Conservation (phyloP, 2,797 vertebrate species). For the Astyanax mexicanus region DNA sequence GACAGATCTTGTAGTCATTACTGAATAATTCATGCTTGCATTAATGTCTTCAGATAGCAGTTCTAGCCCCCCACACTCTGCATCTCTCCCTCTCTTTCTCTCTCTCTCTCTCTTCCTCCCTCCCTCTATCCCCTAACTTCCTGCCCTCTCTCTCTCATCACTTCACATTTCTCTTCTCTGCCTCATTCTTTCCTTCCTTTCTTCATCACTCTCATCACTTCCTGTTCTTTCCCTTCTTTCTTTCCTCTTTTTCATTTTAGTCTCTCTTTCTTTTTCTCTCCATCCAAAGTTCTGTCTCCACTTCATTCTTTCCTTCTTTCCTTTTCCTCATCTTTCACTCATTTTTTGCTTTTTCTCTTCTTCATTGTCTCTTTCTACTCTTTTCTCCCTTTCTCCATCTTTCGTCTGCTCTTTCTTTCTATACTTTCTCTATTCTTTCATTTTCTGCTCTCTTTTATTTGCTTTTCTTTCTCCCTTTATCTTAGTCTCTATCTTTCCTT, state of each 20-base stretch:
- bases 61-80: constrained; percentile 62
- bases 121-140: not conserved
- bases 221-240: not conserved
- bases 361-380: constrained; percentile 4
- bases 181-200: not conserved
- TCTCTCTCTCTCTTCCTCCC: not conserved
- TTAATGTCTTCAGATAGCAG: constrained; percentile 92
- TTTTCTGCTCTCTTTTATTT: not conserved
- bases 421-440: not conserved
- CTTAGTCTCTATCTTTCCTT: constrained; percentile 47
- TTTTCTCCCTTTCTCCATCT: too few species aligned
- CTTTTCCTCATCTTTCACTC: not conserved
- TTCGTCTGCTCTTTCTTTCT: too few species aligned
- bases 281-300: too few species aligned
- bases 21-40: constrained; percentile 94
- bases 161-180: constrained; percentile 4
- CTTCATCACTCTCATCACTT: not conserved
- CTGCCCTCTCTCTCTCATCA: not conserved
- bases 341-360: not conserved
- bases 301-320: too few species aligned
- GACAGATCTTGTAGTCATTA: constrained; percentile 92
- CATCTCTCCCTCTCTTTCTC: constrained; percentile 10
- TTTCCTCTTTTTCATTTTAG: constrained; percentile 25
- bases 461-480: constrained; percentile 3
- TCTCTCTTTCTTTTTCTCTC: constrained; percentile 42